Percentiles rank a stretch among this genome's conserved stretches.
These are phyloP conservation scores for Rallus limicola DNA, from an alignment of 2,113 vertebrate species.

Conservation along the genomic window DNA sequence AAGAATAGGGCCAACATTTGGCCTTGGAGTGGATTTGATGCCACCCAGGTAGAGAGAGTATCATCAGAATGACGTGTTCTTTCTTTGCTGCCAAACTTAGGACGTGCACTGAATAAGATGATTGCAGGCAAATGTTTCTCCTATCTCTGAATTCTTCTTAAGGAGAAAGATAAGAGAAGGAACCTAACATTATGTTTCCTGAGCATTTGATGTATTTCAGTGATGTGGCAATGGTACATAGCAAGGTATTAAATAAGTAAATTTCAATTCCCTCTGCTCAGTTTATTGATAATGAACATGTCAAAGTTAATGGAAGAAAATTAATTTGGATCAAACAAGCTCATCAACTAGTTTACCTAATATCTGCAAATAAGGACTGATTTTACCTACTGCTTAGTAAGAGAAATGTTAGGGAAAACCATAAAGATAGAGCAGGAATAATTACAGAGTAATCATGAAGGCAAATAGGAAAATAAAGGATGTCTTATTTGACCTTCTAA, in stretches of 20 bases:
- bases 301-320: not conserved
- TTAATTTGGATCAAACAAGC: not conserved
- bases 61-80: not conserved
- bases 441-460: not conserved
- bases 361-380: constrained; percentile 3
- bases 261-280: not conserved
- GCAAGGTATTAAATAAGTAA: not conserved
- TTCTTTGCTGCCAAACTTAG: not conserved
- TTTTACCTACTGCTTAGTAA: not conserved
- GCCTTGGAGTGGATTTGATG: not conserved
- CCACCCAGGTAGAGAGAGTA: not conserved
- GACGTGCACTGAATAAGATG: not conserved
- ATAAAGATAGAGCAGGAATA: constrained; percentile 12
- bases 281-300: not conserved
- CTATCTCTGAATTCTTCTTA: not conserved
- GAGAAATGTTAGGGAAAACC: not conserved
- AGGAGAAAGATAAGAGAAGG: not conserved
- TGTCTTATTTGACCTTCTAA: not conserved
- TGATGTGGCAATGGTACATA: not conserved
- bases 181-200: not conserved
- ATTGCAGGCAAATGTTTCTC: not conserved
- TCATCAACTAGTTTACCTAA: not conserved
- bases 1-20: not conserved
- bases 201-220: not conserved
- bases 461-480: not conserved